Conservation (phyloP, 2,888 invertebrate genomes). For the Xestia xanthographa region DNA sequence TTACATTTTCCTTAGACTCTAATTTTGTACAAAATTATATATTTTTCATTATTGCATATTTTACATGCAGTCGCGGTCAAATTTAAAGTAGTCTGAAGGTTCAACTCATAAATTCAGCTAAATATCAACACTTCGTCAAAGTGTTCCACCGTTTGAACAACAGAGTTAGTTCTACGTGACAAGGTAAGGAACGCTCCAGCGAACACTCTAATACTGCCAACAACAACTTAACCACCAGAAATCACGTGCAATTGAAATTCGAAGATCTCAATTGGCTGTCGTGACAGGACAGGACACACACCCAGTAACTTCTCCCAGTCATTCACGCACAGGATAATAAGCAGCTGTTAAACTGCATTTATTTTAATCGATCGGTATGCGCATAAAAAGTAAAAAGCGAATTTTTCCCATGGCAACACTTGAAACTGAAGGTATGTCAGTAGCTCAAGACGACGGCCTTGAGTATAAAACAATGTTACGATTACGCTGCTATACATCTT, state of each 20-base stretch:
- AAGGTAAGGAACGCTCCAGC: slow-evolving; percentile 50
- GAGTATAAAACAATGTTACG: slow-evolving; percentile 68
- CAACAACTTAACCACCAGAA: slow-evolving; percentile 29
- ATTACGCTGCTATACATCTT: slow-evolving; percentile 61
- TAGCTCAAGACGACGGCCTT: slow-evolving; percentile 73
- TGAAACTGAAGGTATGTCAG: slow-evolving; percentile 63
- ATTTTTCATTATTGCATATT: neutral
- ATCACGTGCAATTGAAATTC: slow-evolving; percentile 41
- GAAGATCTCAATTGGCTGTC: slow-evolving; percentile 45
- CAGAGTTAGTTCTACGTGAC: slow-evolving; percentile 41
- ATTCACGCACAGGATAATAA: slow-evolving; percentile 53
- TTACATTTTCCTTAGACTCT: neutral
- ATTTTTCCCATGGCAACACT: slow-evolving; percentile 56
- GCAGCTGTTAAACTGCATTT: slow-evolving; percentile 50
- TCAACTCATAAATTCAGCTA: slow-evolving; percentile 22
- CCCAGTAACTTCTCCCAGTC: slow-evolving; percentile 35
- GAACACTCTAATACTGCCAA: slow-evolving; percentile 21
- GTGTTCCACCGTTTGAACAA: slow-evolving; percentile 50
- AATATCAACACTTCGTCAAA: slow-evolving; percentile 41
- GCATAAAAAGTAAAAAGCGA: slow-evolving; percentile 42
- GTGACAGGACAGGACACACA: slow-evolving; percentile 34
- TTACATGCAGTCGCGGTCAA: neutral
- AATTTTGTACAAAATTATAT: neutral
- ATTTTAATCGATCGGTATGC: slow-evolving; percentile 57
- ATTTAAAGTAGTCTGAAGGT: slow-evolving; percentile 12